A percentile compares a stretch with the other conserved stretches of the same genome.
Conservation (phyloP, 2,797 vertebrate genomes). For the Pseudomugil gertrudae region DNA sequence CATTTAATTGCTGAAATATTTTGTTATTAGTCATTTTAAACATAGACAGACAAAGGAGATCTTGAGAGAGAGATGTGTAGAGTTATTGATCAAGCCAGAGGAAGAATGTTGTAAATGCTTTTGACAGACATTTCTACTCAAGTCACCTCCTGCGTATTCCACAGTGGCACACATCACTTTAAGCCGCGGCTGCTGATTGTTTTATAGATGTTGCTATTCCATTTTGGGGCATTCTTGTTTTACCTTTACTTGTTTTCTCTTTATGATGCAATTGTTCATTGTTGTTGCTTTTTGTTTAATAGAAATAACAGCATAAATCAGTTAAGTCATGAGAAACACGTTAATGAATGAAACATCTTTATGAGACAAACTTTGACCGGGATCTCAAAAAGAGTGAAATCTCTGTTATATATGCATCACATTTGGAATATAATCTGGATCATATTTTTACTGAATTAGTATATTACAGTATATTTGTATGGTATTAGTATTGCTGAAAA, state of each 20-base stretch:
- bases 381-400: not conserved
- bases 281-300: conserved; percentile 12
- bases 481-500: conserved; percentile 3
- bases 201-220: conserved; percentile 63
- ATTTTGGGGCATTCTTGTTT: conserved; percentile 63
- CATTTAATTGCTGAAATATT: not conserved
- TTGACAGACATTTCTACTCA: not conserved
- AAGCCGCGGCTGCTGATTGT: conserved; percentile 48
- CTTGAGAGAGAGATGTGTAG: not conserved
- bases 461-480: too few species aligned
- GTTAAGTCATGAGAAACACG: not conserved
- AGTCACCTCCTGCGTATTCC: conserved; percentile 58
- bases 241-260: conserved; percentile 17
- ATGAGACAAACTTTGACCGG: not conserved
- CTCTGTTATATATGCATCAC: not conserved
- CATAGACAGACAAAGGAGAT: not conserved
- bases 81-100: not conserved
- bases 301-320: not conserved
- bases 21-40: not conserved
- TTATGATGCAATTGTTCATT: conserved; percentile 4
- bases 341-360: not conserved
- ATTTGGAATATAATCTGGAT: conserved; percentile 1
- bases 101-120: not conserved
- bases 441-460: not conserved
- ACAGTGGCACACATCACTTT: conserved; percentile 81